Evolutionary conservation across 2,888 invertebrate genomes (phyloP), one percentile per base, ranked within the genome.

Genomic region (Holacanthella duospinosa): DNA sequence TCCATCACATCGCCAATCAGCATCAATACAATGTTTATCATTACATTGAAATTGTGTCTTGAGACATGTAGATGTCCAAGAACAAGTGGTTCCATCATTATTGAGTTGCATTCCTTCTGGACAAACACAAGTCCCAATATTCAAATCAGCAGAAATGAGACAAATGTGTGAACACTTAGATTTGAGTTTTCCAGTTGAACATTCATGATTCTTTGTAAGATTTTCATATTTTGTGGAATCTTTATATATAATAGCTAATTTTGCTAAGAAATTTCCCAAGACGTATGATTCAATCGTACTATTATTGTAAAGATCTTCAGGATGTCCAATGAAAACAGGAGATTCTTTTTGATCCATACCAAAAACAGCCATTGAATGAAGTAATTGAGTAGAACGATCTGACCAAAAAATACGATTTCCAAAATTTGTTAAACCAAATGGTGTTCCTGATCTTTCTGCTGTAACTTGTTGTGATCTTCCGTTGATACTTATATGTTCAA

Each of bases 91-190:
- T 24, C 55, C 28, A 26, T 55, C 26, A 4, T n/a, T 9, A 26
- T 26, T 26, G 4, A 55, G 12, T 4, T 26, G 6, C 55, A 55
- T 75, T 1, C 77, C 77, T 9, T 76, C 75, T 0, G 77, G 77
- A 72, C 79, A 79, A 2, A 73, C 67, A 61, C 76, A 76, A 4
- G 66, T 65, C 4, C 69, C 74, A 1, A 44, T 43, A 24, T 63
- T 28, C 16, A 59, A 65, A 1, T 64, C 29, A 0, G 68, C 71
- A 24, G 74, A 69, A 3, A 78, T 74, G 1, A 79, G 70, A 64
- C 79, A 79, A 43, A 79, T 72, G 58, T 78, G 78, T 16, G 74
- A 74, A 66, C 79, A 79, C 19, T 57, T 56, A 9, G 61, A 62
- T 4, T 58, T 2, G 9, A n/a, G 26, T 48, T 21, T 9, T 24